Conservation (phyloP, 2,888 invertebrate genomes). For the Brachyptera putata region DNA sequence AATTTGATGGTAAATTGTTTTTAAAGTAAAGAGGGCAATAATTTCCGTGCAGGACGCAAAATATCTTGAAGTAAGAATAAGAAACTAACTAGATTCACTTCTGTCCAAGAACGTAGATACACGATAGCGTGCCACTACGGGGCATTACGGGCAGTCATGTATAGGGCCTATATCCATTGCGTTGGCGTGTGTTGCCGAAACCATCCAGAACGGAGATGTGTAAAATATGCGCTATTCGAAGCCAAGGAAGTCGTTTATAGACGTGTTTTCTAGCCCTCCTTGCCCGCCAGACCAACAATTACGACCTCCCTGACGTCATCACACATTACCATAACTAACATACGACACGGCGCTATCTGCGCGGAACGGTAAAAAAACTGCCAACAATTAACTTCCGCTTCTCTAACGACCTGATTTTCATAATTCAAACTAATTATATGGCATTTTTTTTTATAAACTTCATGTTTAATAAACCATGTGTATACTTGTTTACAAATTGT, state of each 20-base stretch:
- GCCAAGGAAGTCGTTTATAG: slow-evolving; percentile 13
- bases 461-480: neutral
- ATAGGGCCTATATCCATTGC: too few relatives aligned
- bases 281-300: slow-evolving; percentile 16
- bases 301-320: slow-evolving; percentile 2
- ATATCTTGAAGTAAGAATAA: too few relatives aligned
- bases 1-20: too few relatives aligned
- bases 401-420: neutral
- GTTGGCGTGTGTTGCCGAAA: too few relatives aligned
- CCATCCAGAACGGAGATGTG: slow-evolving; percentile 2
- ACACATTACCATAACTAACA: slow-evolving; percentile 2
- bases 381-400: slow-evolving; percentile 1
- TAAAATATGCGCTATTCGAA: neutral
- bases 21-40: too few relatives aligned
- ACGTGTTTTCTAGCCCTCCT: slow-evolving; percentile 4
- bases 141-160: too few relatives aligned
- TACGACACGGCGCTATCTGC: slow-evolving; percentile 3
- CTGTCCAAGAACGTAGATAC: too few relatives aligned
- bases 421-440: too few relatives aligned
- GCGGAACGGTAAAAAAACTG: slow-evolving; percentile 12
- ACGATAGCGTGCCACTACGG: too few relatives aligned
- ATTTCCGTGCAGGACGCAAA: too few relatives aligned
- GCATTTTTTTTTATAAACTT: slow-evolving; percentile 2
- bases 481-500: neutral
- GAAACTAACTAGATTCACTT: too few relatives aligned